Percentiles rank a stretch among this genome's conserved stretches.
phyloP scores from a whole-genome alignment of 2,888 invertebrate species.

The Carabus problematicus region DNA sequence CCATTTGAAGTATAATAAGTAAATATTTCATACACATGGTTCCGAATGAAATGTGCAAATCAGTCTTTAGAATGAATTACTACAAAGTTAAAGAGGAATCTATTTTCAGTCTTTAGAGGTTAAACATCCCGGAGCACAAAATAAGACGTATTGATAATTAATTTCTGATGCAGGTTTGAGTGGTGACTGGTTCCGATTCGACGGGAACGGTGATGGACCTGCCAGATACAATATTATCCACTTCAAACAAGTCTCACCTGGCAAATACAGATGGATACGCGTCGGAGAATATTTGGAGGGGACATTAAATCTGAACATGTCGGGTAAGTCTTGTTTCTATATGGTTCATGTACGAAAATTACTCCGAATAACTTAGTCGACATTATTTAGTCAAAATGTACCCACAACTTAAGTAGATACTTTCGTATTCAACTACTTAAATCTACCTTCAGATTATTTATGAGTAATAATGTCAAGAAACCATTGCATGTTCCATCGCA shows the following conservation, averaged over 20 bases:
- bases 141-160: neutral
- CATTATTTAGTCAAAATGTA: no score
- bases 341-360: no score
- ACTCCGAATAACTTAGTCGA: no score
- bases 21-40: no score
- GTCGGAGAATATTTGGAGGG: slow-evolving; percentile 89
- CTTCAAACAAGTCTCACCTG: slow-evolving; percentile 81
- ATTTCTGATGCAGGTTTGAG: slow-evolving; percentile 72
- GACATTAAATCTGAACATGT: slow-evolving; percentile 77
- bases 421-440: no score
- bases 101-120: neutral
- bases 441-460: no score
- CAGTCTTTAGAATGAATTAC: no score
- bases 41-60: neutral
- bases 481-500: no score
- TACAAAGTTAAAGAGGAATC: no score
- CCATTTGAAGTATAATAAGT: no score
- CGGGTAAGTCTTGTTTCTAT: slow-evolving; percentile 72
- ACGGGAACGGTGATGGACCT: slow-evolving; percentile 90
- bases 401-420: no score
- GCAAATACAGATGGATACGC: slow-evolving; percentile 82
- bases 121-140: neutral
- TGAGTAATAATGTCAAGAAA: no score
- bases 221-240: slow-evolving; percentile 95
- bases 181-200: slow-evolving; percentile 89